Evolutionary conservation across 2,113 vertebrate genomes (phyloP).

Genomic region (Thunnus maccoyii): DNA sequence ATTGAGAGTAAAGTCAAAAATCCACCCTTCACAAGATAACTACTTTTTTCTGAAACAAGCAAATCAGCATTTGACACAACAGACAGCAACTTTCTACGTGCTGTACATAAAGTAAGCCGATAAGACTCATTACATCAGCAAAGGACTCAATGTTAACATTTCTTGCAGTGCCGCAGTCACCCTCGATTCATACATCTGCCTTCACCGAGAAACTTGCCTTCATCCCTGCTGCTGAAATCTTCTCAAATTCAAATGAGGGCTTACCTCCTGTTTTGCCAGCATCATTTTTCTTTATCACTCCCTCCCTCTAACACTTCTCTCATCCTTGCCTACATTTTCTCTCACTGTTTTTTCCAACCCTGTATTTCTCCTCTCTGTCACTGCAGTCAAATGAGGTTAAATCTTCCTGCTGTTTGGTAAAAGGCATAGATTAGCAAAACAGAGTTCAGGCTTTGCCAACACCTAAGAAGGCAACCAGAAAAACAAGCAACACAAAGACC

Average conservation of each 20-base stretch:
- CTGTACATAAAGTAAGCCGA: conserved; percentile 6
- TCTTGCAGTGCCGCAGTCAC: conserved; percentile 3
- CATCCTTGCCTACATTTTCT: conserved; percentile 5
- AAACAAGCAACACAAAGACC: conserved; percentile 14
- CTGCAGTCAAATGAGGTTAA: conserved; percentile 43
- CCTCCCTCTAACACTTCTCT: conserved; percentile 24
- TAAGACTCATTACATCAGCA: conserved; percentile 22
- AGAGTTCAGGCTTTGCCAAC: conserved; percentile 23
- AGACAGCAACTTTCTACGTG: background rate
- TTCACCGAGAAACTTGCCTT: conserved; percentile 17
- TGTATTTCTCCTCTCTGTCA: conserved; percentile 17
- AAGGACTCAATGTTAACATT: conserved; percentile 9
- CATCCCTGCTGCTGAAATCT: conserved; percentile 43
- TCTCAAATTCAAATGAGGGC: conserved; percentile 67
- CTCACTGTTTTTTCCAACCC: background rate
- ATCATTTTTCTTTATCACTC: conserved; percentile 32
- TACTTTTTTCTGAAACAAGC: conserved; percentile 5
- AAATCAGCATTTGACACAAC: conserved; percentile 3
- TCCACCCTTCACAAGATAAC: no score
- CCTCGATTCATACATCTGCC: conserved; percentile 11
- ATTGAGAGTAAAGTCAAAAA: background rate
- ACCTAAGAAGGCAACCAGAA: background rate
- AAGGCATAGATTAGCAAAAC: conserved; percentile 39
- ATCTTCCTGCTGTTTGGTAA: conserved; percentile 17
- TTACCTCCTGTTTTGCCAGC: conserved; percentile 47